Evolutionary conservation across 2,888 invertebrate genomes (phyloP), one percentile per base, ranked within the genome.

Genomic region (Acanthosepion pharaonis): DNA sequence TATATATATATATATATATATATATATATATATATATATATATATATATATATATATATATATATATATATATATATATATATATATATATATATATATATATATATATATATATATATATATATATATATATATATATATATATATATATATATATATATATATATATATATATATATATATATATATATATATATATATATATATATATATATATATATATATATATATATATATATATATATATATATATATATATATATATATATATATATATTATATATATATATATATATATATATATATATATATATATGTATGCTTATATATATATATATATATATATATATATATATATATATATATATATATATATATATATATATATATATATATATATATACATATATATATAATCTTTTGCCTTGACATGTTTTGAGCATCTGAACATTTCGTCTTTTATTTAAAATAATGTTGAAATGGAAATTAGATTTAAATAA

Each of bases 291-390:
- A 91, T 23, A 91, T 23, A 91, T 5, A 5, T 23, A 91, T 23
- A 5, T 23, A 91, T 23, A 91, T 23, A 5, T 91, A 5, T 91
- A 5, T 91, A n/a, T n/a, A n/a, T n/a, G n/a, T n/a, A n/a, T n/a
- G n/a, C n/a, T n/a, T n/a, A n/a, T n/a, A 18, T 91, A 18, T 91
- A 91, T 91, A 91, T 91, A 91, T 91, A 91, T 91, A 91, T 91
- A 91, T 91, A 91, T 91, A 33, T 91, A 91, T 91, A 91, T 91
- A 33, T 91, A 91, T 91, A 91, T 91, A 91, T 91, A 91, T 5
- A 91, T 5, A 33, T 11, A 91, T 11, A 33, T 11, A 91, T 91
- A 91, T 91, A 91, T 91, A 91, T 91, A 91, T 91, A 33, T 91
- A 91, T 20, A 20, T 1, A 42, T 42, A 42, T 42, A 42, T 42